Percentiles rank a stretch among this genome's conserved stretches.
These are phyloP conservation scores for Nasonia longicornis DNA, from an alignment of 1,140 invertebrate species.

Conservation along the genomic window DNA sequence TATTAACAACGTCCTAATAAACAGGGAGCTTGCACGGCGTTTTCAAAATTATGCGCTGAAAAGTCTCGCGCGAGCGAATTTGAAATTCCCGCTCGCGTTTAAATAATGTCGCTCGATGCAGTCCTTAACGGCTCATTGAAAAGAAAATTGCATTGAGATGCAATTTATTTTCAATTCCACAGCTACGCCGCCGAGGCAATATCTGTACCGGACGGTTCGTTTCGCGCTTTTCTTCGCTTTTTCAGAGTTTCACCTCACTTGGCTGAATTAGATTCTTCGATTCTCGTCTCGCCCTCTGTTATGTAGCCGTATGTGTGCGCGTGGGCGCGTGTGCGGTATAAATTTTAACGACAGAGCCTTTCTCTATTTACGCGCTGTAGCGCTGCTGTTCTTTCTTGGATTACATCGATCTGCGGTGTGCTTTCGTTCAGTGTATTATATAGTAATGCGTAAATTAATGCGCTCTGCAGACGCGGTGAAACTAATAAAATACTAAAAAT, in stretches of 20 bases:
- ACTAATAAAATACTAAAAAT: too few relatives aligned
- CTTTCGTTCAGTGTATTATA: too few relatives aligned
- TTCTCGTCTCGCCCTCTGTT: background rate
- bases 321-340: background rate
- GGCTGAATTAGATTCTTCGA: constrained; percentile 10
- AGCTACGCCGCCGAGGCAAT: background rate
- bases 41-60: background rate
- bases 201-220: background rate
- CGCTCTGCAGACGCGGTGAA: too few relatives aligned
- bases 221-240: background rate
- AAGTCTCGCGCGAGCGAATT: background rate
- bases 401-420: too few relatives aligned
- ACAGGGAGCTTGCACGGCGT: background rate
- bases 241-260: background rate
- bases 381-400: too few relatives aligned
- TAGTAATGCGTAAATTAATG: too few relatives aligned
- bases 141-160: constrained; percentile 8
- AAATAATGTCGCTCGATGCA: background rate
- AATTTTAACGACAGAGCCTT: background rate
- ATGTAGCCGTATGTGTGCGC: background rate
- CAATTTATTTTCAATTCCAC: constrained; percentile 23
- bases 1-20: background rate
- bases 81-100: background rate
- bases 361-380: background rate
- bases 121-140: constrained; percentile 7